Evolutionary conservation across 2,888 invertebrate species (phyloP).

Genomic region (Copidosoma aretas): DNA sequence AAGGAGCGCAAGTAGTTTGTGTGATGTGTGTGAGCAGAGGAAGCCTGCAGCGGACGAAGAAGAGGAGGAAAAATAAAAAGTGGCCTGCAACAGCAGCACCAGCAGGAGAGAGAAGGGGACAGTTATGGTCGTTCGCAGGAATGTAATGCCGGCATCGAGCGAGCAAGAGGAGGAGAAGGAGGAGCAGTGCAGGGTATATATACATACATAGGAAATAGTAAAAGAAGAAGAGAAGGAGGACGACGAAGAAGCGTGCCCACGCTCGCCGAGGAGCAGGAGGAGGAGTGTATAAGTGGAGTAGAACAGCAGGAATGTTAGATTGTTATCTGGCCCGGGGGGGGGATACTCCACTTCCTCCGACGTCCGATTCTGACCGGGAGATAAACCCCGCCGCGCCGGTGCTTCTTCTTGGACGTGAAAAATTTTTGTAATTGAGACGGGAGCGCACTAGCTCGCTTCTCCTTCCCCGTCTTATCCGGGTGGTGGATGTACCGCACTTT

Average conservation of each 20-base stretch:
- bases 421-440: conserved; percentile 21
- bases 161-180: not conserved
- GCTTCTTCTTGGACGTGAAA: conserved; percentile 1
- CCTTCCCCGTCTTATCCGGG: not conserved
- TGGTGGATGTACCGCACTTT: not conserved
- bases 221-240: not conserved
- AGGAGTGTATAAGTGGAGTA: not conserved
- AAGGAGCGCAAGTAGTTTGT: no score
- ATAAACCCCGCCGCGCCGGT: not conserved
- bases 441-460: not conserved
- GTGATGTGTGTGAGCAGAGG: no score
- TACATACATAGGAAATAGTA: no score
- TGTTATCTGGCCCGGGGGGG: conserved; percentile 21
- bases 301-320: conserved; percentile 29
- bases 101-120: not conserved
- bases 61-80: not conserved
- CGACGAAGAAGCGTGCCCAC: not conserved
- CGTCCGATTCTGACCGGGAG: conserved; percentile 1
- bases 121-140: conserved; percentile 4
- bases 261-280: conserved; percentile 16
- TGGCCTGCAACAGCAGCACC: not conserved
- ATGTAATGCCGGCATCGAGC: not conserved
- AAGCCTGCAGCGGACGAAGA: not conserved
- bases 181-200: no score
- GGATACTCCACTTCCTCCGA: conserved; percentile 16